Base-by-base conservation (phyloP, 2,888 invertebrate species). In the Fissipunctia ypsillon region DNA sequence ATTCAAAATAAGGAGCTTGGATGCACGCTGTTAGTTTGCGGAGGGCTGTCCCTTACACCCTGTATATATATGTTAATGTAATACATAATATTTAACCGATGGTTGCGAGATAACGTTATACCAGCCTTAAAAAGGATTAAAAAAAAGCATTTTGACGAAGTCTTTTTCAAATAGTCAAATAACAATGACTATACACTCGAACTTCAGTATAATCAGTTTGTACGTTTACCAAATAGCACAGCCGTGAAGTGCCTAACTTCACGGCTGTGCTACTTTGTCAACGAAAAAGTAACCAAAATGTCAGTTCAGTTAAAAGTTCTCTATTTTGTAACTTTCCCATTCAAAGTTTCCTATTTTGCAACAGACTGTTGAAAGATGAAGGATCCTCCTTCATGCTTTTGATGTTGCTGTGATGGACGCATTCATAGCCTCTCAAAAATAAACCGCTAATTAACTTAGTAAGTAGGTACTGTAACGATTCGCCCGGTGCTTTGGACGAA, bases 281-380 rank as follows among this genome's bases (percentile, higher is more conserved):
- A 50, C 63, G 5, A 52, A 64, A 14, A 31, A 31, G 0, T 52
- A 16, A 43, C 16, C 1, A n/a, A 28, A 48, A 48, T 38, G 16
- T n/a, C 16, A 16, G 35, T 54, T 70, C 22, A 31, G 54, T 35
- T 35, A 35, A 71, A 71, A 71, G 35, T 43, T 43, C 28, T 12
- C 3, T 19, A 22, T 71, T 43, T 54, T 45, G 43, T 45, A 10
- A 45, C 25, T 45, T 68, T 45, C 19, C 22, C 14, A 48, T 68
- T 67, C 43, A 35, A 25, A 45, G 68, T 45, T 68, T 43, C n/a
- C 28, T 56, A 31, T 56, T 54, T 56, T 31, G 28, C 10, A 35
- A 25, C 52, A 31, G 10, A 9, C n/a, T 45, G 19, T 28, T 12
- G 25, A 71, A 45, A 56, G 2, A 70, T 25, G 2, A 54, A 70